Evolutionary conservation across 2,888 invertebrate species (phyloP).

Genomic region (Eilema griseolum): DNA sequence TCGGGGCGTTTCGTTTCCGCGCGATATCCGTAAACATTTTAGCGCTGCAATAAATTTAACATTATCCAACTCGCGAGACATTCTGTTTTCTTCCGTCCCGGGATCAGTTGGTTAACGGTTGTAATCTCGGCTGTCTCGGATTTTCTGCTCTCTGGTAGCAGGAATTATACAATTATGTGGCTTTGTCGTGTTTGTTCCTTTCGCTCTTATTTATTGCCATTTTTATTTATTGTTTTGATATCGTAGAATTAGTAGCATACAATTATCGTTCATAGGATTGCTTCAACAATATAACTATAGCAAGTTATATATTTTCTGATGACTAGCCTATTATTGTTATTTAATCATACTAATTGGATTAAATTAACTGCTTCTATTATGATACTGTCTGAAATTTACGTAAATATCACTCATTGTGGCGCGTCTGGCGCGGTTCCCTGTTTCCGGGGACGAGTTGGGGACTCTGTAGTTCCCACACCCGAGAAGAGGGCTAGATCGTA

Average conservation of each 20-base stretch:
- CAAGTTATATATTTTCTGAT: neutral
- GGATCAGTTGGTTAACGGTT: conserved; percentile 85
- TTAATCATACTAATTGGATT: too few relatives aligned
- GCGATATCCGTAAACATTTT: conserved; percentile 86
- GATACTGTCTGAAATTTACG: too few relatives aligned
- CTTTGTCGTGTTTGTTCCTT: conserved; percentile 67
- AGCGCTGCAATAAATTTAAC: conserved; percentile 86
- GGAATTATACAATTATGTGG: conserved; percentile 81
- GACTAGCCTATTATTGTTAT: neutral
- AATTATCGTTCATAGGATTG: neutral
- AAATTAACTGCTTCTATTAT: too few relatives aligned
- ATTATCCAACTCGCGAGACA: conserved; percentile 85
- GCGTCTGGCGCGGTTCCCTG: too few relatives aligned
- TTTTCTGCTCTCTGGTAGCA: conserved; percentile 74
- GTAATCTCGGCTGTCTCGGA: conserved; percentile 82
- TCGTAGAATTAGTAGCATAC: neutral
- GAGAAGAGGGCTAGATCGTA: too few relatives aligned
- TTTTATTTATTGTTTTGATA: conserved; percentile 20
- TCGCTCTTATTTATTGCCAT: conserved; percentile 61
- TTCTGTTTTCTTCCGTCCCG: conserved; percentile 83
- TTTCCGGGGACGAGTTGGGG: too few relatives aligned
- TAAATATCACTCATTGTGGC: too few relatives aligned
- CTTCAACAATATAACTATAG: neutral
- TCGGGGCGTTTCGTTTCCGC: conserved; percentile 73
- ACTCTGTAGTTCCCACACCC: too few relatives aligned